A percentile compares a stretch with the other conserved stretches of the same genome.
Evolutionary conservation across 2,113 vertebrate genomes (phyloP).

Genomic region (Oncorhynchus masou): DNA sequence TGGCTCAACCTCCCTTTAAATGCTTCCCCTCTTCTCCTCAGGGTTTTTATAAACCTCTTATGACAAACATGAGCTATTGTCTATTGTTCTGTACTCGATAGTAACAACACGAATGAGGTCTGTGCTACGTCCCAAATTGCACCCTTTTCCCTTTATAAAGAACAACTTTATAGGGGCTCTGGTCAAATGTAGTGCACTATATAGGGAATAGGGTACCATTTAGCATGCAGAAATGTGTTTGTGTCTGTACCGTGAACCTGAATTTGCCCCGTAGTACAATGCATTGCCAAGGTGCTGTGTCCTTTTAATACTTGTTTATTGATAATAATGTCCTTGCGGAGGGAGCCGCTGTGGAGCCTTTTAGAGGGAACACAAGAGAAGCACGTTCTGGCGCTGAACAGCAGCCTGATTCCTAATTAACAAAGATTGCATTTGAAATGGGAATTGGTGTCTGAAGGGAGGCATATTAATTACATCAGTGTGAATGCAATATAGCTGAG

Average conservation of each 20-base stretch:
- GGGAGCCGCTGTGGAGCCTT: conserved; percentile 31
- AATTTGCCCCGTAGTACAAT: conserved; percentile 38
- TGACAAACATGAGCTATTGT: conserved; percentile 63
- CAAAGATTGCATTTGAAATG: conserved; percentile 60
- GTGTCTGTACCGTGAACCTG: conserved; percentile 24
- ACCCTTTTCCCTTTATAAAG: too few relatives aligned
- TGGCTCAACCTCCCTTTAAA: conserved; percentile 36
- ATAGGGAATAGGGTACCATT: too few relatives aligned
- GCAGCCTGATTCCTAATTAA: conserved; percentile 42
- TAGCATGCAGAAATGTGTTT: background rate
- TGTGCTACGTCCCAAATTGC: too few relatives aligned
- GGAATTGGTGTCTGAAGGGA: conserved; percentile 63
- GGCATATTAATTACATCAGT: conserved; percentile 40
- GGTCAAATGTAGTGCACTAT: too few relatives aligned
- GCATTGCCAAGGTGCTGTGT: conserved; percentile 34
- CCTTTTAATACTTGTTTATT: conserved; percentile 19
- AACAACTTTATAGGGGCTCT: too few relatives aligned
- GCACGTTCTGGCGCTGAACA: conserved; percentile 24
- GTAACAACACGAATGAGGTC: too few relatives aligned
- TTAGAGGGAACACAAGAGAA: conserved; percentile 60
- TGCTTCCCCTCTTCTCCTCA: conserved; percentile 42
- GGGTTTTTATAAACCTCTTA: conserved; percentile 50
- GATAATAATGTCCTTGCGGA: conserved; percentile 8
- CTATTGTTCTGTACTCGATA: too few relatives aligned
- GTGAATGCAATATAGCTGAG: too few relatives aligned